Evolutionary conservation across 2,888 invertebrate species (phyloP).

Genomic region (Ectobius pallidus): DNA sequence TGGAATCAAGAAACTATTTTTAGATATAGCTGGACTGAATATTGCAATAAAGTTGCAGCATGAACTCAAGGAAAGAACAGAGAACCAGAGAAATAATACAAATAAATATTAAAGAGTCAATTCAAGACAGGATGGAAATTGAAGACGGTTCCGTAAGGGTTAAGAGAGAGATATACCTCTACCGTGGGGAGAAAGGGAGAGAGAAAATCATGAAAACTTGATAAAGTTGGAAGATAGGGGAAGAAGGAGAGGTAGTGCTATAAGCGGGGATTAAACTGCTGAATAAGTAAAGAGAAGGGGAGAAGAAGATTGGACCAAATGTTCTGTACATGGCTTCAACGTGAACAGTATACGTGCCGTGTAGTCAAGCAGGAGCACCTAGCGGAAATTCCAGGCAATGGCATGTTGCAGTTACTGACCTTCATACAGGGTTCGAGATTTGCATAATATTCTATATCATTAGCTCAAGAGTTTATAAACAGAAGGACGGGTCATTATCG

Average conservation of each 20-base stretch:
- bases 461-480: too few species aligned
- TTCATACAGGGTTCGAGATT: too few species aligned
- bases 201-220: slow-evolving; percentile 29
- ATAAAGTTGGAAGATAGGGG: slow-evolving; percentile 14
- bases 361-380: neutral
- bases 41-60: neutral
- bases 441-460: too few species aligned
- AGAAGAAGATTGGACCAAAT: slow-evolving; percentile 28
- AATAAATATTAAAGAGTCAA: slow-evolving; percentile 31
- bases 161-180: slow-evolving; percentile 6
- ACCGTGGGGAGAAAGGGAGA: neutral
- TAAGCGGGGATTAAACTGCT: slow-evolving; percentile 30
- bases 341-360: neutral
- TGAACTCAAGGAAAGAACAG: neutral
- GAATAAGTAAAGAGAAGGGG: slow-evolving; percentile 26
- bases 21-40: neutral
- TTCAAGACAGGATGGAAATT: slow-evolving; percentile 22
- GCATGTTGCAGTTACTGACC: too few species aligned
- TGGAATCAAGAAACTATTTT: neutral
- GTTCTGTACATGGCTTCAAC: slow-evolving; percentile 16
- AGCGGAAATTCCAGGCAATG: too few species aligned
- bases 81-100: slow-evolving; percentile 24
- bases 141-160: neutral
- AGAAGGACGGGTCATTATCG: too few species aligned
- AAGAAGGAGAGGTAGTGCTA: slow-evolving; percentile 24